Evolutionary conservation across 2,888 invertebrate species (phyloP).

Genomic region (Epirrita christyi): DNA sequence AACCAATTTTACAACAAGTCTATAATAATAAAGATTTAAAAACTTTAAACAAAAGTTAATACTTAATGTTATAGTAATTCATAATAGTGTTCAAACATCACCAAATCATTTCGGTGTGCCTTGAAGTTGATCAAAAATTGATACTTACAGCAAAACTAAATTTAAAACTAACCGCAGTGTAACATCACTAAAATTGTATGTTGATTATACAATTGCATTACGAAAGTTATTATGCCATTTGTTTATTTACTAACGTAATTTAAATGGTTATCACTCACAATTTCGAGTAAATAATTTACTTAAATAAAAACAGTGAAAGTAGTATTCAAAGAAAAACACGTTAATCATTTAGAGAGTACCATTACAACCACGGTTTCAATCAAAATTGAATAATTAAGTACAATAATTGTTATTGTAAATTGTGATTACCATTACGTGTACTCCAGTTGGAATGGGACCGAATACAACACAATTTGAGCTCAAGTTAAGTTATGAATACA

Average conservation of each 20-base stretch:
- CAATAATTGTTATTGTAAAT: not conserved
- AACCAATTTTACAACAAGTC: too few relatives aligned
- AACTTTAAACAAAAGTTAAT: too few relatives aligned
- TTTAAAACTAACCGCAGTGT: not conserved
- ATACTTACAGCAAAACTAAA: not conserved
- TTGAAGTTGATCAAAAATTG: not conserved
- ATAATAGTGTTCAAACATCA: not conserved
- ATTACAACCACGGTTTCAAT: too few relatives aligned
- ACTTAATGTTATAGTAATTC: too few relatives aligned
- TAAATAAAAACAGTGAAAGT: not conserved
- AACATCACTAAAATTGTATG: not conserved
- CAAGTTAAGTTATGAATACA: conserved; percentile 25
- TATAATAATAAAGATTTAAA: too few relatives aligned
- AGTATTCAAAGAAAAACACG: not conserved
- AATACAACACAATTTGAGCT: conserved; percentile 32
- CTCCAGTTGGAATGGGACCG: conserved; percentile 37
- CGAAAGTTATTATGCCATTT: not conserved
- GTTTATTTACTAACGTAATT: not conserved
- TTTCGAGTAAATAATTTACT: not conserved
- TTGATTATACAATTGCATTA: not conserved
- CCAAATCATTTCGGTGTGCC: not conserved
- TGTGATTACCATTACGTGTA: conserved; percentile 29
- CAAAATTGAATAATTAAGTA: not conserved
- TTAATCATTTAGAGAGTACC: too few relatives aligned
- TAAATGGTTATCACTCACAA: not conserved